A percentile compares a stretch with the other conserved stretches of the same genome.
These are phyloP conservation scores for Luscinia megarhynchos DNA, from an alignment of 2,797 vertebrate species.

Conservation along the genomic window DNA sequence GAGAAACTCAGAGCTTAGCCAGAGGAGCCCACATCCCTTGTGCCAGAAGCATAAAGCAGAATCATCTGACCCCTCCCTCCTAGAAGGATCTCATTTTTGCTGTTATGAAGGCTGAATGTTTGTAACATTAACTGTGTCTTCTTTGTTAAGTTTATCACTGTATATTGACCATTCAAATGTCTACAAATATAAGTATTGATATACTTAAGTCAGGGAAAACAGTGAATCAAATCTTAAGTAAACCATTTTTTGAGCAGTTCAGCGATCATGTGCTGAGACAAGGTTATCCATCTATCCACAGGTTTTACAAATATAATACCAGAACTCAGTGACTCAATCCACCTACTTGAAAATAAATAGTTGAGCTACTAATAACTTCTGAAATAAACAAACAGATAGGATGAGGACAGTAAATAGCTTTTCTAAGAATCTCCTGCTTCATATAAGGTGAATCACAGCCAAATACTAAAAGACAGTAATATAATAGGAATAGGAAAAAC, in stretches of 20 bases:
- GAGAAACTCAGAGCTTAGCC: not conserved
- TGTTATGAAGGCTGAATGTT: not conserved
- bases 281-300: not conserved
- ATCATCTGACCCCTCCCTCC: not conserved
- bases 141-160: not conserved
- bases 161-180: not conserved
- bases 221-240: not conserved
- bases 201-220: not conserved
- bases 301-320: not conserved
- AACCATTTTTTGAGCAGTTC: not conserved
- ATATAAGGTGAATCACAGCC: not conserved
- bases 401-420: not conserved
- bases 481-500: not conserved
- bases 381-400: not conserved
- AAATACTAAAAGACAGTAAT: not conserved
- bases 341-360: not conserved
- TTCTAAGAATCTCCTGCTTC: not conserved
- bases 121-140: not conserved
- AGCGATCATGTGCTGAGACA: accelerated
- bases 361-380: not conserved
- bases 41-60: not conserved
- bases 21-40: not conserved
- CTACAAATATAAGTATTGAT: not conserved
- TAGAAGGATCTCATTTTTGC: not conserved
- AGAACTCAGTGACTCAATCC: not conserved